Evolutionary conservation across 1,140 invertebrate species (phyloP).

Genomic region (Drosophila malerkotliana): DNA sequence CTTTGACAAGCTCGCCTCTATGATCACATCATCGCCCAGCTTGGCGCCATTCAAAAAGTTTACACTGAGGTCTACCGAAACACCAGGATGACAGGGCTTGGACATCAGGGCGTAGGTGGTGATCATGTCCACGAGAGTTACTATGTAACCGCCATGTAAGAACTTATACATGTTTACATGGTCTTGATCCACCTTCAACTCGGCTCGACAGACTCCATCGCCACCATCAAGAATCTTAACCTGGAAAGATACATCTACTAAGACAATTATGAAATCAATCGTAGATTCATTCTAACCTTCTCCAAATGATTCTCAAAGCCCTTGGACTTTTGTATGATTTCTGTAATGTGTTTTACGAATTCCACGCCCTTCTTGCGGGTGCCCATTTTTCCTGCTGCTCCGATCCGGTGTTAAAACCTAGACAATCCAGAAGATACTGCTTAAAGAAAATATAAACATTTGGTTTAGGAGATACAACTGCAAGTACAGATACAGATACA

Average conservation of each 20-base stretch:
- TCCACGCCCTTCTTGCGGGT: conserved; percentile 73
- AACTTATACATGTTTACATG: conserved; percentile 91
- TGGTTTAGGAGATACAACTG: not conserved
- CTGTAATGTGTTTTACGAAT: conserved; percentile 72
- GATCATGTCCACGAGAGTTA: conserved; percentile 92
- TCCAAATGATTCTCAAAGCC: conserved; percentile 70
- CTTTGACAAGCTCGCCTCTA: conserved; percentile 92
- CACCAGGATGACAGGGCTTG: conserved; percentile 87
- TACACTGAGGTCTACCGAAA: conserved; percentile 90
- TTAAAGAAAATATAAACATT: not conserved
- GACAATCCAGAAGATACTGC: not conserved
- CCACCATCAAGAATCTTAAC: conserved; percentile 88
- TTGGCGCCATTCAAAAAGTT: conserved; percentile 90
- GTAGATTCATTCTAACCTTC: conserved; percentile 44
- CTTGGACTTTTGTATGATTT: conserved; percentile 68
- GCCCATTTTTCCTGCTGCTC: conserved; percentile 41
- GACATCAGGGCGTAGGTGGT: conserved; percentile 92
- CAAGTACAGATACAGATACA: not conserved
- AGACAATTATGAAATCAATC: conserved; percentile 33
- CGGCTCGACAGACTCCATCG: conserved; percentile 88
- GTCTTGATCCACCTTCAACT: conserved; percentile 91
- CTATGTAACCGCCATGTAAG: conserved; percentile 93
- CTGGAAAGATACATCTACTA: conserved; percentile 81
- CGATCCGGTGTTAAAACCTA: conserved; percentile 11
- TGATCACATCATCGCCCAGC: conserved; percentile 90